Percentiles rank a stretch among this genome's conserved stretches.
These are phyloP conservation scores for Phodopus roborovskii DNA, from an alignment of 2,113 vertebrate species.

Conservation along the genomic window DNA sequence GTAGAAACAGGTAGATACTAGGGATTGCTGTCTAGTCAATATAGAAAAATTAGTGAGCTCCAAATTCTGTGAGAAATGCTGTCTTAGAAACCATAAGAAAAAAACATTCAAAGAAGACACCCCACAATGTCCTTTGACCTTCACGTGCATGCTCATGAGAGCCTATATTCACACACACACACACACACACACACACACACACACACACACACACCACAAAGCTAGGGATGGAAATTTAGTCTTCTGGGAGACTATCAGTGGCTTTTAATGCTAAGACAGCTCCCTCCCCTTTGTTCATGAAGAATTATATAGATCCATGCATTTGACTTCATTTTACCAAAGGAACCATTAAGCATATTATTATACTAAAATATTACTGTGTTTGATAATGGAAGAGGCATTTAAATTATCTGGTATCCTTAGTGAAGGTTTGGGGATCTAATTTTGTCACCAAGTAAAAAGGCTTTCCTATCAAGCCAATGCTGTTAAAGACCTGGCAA, in stretches of 20 bases:
- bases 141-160: background rate
- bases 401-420: background rate
- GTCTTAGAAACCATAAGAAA: background rate
- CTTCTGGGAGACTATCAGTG: background rate
- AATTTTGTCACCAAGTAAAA: background rate
- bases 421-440: background rate
- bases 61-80: background rate
- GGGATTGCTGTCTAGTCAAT: background rate
- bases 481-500: background rate
- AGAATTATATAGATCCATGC: background rate
- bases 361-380: background rate
- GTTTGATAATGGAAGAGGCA: background rate
- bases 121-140: background rate
- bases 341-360: background rate
- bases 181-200: background rate
- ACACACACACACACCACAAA: background rate
- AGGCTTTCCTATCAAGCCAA: background rate
- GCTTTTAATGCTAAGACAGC: background rate
- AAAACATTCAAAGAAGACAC: too few relatives aligned
- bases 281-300: background rate
- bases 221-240: background rate
- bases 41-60: background rate
- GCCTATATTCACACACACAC: background rate
- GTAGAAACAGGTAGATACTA: background rate
- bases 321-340: background rate